These are phyloP conservation scores for Nibea albiflora DNA, from an alignment of 2,113 vertebrate species.

Conservation along the genomic window DNA sequence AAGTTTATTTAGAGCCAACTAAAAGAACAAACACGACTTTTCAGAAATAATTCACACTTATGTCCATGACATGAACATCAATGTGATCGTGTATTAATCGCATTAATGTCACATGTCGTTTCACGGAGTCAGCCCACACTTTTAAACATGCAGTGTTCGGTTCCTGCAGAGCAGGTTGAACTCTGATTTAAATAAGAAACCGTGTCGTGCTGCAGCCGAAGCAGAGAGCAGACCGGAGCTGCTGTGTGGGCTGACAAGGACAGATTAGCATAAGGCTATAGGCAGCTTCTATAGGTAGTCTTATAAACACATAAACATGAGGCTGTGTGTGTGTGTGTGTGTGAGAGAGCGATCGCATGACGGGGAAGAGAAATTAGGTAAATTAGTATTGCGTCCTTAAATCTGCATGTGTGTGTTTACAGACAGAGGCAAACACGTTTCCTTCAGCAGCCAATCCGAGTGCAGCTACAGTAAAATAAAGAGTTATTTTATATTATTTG, in stretches of 20 bases:
- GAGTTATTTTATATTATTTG: background rate
- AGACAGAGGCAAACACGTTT: background rate
- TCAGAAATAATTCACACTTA: background rate
- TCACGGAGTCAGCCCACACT: background rate
- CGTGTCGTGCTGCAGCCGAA: constrained; percentile 5
- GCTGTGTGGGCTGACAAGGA: constrained; percentile 42
- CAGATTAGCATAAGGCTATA: constrained; percentile 49
- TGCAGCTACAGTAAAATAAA: background rate
- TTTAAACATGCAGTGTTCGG: background rate
- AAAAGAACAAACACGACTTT: background rate
- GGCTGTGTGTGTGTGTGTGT: background rate
- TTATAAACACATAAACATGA: constrained; percentile 11
- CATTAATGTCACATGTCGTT: no score
- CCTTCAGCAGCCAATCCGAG: background rate
- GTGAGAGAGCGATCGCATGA: background rate
- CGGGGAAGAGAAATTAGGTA: background rate
- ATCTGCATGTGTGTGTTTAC: background rate
- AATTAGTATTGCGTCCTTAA: background rate
- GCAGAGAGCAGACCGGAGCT: constrained; percentile 5
- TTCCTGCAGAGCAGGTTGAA: constrained; percentile 22
- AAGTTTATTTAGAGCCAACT: background rate
- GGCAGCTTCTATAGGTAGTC: constrained; percentile 28
- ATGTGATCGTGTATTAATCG: background rate
- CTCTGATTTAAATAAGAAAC: constrained; percentile 15
- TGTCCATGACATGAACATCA: background rate